These are phyloP conservation scores for Mesorhabditis spiculigera DNA, from an alignment of 2,888 invertebrate species.

Conservation along the genomic window DNA sequence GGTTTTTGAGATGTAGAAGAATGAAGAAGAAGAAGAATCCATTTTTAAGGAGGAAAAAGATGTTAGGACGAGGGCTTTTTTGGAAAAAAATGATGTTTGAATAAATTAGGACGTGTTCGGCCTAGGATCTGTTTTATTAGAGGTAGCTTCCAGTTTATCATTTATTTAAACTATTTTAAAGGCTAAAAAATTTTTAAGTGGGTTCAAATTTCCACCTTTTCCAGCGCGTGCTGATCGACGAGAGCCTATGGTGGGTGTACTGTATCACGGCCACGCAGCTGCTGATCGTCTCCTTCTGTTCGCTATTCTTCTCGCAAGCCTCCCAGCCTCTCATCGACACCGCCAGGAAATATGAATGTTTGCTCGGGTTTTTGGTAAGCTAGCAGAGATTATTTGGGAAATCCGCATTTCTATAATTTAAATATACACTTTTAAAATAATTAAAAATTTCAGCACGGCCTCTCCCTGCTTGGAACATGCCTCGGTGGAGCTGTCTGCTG, in stretches of 20 bases:
- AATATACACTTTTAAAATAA: not conserved
- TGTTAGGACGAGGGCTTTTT: too few relatives aligned
- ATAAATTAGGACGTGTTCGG: too few relatives aligned
- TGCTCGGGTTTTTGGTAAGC: slow-evolving; percentile 24
- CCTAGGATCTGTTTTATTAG: too few relatives aligned
- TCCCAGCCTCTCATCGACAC: slow-evolving; percentile 15
- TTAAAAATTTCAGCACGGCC: slow-evolving; percentile 32
- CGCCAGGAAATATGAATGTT: slow-evolving; percentile 21
- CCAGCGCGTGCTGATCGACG: not conserved
- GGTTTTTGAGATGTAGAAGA: too few relatives aligned
- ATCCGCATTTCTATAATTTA: not conserved
- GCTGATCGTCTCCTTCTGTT: not conserved
- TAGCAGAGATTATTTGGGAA: not conserved
- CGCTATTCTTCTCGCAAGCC: slow-evolving; percentile 9
- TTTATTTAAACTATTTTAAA: too few relatives aligned
- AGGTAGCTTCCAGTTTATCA: too few relatives aligned
- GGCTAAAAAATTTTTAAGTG: too few relatives aligned
- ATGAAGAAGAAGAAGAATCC: too few relatives aligned
- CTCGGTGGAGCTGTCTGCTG: slow-evolving; percentile 23
- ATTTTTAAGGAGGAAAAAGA: too few relatives aligned
- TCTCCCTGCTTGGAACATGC: slow-evolving; percentile 19
- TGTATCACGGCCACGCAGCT: not conserved
- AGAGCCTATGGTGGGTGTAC: not conserved
- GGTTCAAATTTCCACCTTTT: too few relatives aligned
- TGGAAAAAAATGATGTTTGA: too few relatives aligned